Conservation (phyloP, 2,113 vertebrate species). For the Tragulus kanchil region DNA sequence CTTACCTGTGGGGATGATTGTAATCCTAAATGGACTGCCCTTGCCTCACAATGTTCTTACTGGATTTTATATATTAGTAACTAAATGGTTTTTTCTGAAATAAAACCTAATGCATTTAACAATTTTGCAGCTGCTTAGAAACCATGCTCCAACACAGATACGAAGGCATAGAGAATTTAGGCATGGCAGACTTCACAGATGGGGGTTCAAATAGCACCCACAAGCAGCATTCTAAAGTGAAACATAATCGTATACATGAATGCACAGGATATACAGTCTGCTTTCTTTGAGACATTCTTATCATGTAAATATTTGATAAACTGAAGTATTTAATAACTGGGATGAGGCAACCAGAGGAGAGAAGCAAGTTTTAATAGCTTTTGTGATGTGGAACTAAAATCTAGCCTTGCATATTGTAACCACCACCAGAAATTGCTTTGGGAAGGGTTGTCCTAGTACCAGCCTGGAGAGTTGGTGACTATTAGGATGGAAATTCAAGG, state of each 20-base stretch:
- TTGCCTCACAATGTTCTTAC: neutral
- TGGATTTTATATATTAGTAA: neutral
- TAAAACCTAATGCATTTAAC: neutral
- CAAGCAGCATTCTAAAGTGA: neutral
- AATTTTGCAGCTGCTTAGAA: neutral
- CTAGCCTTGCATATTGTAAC: neutral
- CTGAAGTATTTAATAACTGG: neutral
- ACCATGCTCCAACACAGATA: neutral
- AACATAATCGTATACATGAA: neutral
- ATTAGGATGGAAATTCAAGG: neutral
- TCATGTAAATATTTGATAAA: constrained; percentile 2
- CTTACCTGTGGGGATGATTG: neutral
- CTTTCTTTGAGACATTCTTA: neutral
- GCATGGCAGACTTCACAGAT: neutral
- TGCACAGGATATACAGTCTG: neutral
- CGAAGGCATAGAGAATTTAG: neutral
- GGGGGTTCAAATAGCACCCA: neutral
- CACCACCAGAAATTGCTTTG: neutral
- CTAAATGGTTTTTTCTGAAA: no score
- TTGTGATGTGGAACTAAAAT: neutral
- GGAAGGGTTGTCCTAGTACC: neutral
- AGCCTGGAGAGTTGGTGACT: neutral
- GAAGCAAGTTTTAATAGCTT: neutral
- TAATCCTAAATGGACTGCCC: neutral
- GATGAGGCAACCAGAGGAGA: neutral